Percentiles rank a stretch among this genome's conserved stretches.
Evolutionary conservation across 1,140 invertebrate species (phyloP).

Genomic region (Chrysomallon squamiferum): DNA sequence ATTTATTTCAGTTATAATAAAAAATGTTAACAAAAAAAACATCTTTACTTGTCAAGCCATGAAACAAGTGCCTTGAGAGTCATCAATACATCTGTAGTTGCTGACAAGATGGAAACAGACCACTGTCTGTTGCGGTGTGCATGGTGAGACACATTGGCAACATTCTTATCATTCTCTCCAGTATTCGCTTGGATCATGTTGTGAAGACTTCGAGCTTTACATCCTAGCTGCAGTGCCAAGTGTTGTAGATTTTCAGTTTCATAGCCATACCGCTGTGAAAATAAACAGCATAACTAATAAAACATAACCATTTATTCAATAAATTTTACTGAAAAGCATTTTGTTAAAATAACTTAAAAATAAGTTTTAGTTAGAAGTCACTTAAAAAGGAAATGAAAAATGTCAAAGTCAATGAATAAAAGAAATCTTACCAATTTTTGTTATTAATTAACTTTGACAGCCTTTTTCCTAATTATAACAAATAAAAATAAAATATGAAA

Average conservation of each 20-base stretch:
- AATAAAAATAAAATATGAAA: too few species aligned
- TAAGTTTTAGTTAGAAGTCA: too few species aligned
- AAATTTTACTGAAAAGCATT: slow-evolving; percentile 2
- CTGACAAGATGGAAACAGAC: slow-evolving; percentile 81
- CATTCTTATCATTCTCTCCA: slow-evolving; percentile 49
- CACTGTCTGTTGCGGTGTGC: slow-evolving; percentile 61
- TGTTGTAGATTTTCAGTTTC: slow-evolving; percentile 90
- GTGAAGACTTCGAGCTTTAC: slow-evolving; percentile 80
- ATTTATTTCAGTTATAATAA: too few species aligned
- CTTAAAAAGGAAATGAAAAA: too few species aligned
- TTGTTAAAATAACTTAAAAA: background rate
- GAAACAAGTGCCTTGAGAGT: slow-evolving; percentile 86
- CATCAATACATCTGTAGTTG: slow-evolving; percentile 81
- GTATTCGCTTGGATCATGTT: slow-evolving; percentile 63
- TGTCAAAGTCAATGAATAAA: too few species aligned
- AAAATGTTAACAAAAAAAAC: too few species aligned
- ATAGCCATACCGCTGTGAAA: slow-evolving; percentile 83
- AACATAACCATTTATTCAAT: too few species aligned
- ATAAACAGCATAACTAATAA: slow-evolving; percentile 16
- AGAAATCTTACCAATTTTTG: too few species aligned
- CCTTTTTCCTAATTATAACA: too few species aligned
- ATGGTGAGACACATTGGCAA: slow-evolving; percentile 34
- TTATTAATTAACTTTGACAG: too few species aligned
- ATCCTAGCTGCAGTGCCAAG: slow-evolving; percentile 82
- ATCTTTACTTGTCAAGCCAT: slow-evolving; percentile 78